Conservation (phyloP, 1,140 invertebrate species). For the Sesamia nonagrioides region DNA sequence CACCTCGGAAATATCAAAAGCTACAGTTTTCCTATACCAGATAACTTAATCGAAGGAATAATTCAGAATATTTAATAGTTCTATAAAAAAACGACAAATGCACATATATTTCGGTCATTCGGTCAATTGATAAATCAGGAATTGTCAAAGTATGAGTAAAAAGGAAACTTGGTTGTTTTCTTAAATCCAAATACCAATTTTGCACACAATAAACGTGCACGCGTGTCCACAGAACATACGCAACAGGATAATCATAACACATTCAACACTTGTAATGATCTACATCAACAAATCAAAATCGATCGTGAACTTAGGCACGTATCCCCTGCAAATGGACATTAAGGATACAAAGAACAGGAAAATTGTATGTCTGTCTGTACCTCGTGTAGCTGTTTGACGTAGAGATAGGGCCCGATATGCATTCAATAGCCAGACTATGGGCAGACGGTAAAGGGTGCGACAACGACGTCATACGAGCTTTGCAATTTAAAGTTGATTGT, state of each 20-base stretch:
- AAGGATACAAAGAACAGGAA: slow-evolving; percentile 76
- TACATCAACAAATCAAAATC: slow-evolving; percentile 70
- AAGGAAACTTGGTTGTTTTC: background rate
- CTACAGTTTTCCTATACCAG: too few relatives aligned
- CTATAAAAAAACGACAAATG: background rate
- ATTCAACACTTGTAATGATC: slow-evolving; percentile 64
- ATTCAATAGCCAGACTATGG: slow-evolving; percentile 58
- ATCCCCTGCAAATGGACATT: slow-evolving; percentile 57
- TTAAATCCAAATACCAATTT: background rate
- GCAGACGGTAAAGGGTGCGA: slow-evolving; percentile 47
- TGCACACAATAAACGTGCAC: slow-evolving; percentile 8
- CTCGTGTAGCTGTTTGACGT: slow-evolving; percentile 55
- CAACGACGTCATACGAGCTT: slow-evolving; percentile 17
- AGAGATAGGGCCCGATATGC: slow-evolving; percentile 59
- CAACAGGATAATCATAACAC: slow-evolving; percentile 56
- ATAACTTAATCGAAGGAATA: too few relatives aligned
- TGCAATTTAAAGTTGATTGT: slow-evolving; percentile 19
- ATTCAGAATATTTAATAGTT: too few relatives aligned
- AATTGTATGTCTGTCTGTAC: slow-evolving; percentile 60
- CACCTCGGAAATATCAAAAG: too few relatives aligned
- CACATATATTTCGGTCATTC: background rate
- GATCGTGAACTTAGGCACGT: slow-evolving; percentile 76
- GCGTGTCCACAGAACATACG: slow-evolving; percentile 21
- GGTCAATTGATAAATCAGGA: background rate
- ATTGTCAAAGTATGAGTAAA: too few relatives aligned